Percentiles rank a stretch among this genome's conserved stretches.
These are phyloP conservation scores for Drosophila ironensis DNA, from an alignment of 1,140 invertebrate species.

Conservation along the genomic window DNA sequence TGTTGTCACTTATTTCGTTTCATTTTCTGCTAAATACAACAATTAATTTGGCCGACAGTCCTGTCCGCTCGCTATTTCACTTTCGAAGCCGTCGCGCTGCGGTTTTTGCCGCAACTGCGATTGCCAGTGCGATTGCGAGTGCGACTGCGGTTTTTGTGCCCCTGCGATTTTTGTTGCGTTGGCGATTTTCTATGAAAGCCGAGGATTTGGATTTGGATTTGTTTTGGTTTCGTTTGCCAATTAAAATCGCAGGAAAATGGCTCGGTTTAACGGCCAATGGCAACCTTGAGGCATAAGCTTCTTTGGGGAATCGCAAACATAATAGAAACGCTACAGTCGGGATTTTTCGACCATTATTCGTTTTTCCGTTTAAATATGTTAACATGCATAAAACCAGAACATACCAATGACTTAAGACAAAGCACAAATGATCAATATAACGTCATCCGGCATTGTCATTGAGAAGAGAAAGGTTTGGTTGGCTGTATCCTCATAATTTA, in stretches of 20 bases:
- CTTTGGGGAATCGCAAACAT: too few relatives aligned
- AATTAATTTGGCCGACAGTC: slow-evolving; percentile 47
- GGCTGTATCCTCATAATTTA: too few relatives aligned
- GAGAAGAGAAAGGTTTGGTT: too few relatives aligned
- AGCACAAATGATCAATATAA: too few relatives aligned
- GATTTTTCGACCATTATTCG: too few relatives aligned
- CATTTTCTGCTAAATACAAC: slow-evolving; percentile 43
- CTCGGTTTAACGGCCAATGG: background rate
- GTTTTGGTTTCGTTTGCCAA: background rate
- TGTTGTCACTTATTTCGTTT: slow-evolving; percentile 43
- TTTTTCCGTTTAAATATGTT: too few relatives aligned
- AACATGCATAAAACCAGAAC: too few relatives aligned
- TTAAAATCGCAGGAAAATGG: background rate
- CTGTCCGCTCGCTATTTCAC: background rate
- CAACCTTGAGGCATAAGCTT: background rate
- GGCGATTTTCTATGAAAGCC: slow-evolving; percentile 13
- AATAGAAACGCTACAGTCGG: too few relatives aligned
- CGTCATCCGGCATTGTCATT: too few relatives aligned
- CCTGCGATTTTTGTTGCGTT: slow-evolving; percentile 27
- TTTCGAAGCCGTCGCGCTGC: slow-evolving; percentile 15
- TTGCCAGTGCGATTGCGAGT: too few relatives aligned
- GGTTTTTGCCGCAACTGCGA: slow-evolving; percentile 24
- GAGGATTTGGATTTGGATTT: slow-evolving; percentile 2
- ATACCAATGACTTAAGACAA: too few relatives aligned
- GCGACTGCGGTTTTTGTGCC: too few relatives aligned